Conservation (phyloP, 2,113 vertebrate species). For the Carettochelys insculpta region DNA sequence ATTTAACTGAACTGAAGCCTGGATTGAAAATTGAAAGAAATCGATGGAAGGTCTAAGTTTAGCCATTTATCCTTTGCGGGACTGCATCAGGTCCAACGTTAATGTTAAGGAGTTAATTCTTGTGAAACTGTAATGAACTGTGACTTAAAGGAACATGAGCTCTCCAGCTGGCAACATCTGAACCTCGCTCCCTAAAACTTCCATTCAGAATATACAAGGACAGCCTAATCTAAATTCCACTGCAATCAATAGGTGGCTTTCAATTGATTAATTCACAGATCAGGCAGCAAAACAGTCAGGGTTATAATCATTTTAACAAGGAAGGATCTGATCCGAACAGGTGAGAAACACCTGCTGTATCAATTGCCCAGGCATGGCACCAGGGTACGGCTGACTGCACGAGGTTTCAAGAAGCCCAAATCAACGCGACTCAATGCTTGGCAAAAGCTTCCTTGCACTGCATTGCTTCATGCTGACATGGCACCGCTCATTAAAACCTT, state of each 20-base stretch:
- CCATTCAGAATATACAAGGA: background rate
- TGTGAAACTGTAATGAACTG: background rate
- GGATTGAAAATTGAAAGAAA: background rate
- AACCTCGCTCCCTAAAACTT: background rate
- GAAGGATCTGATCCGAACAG: background rate
- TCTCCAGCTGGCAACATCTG: background rate
- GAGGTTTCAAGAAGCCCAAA: slow-evolving; percentile 7
- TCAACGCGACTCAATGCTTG: background rate
- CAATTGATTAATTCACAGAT: background rate
- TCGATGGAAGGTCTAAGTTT: background rate
- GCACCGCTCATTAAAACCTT: slow-evolving; percentile 60
- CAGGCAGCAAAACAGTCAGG: background rate
- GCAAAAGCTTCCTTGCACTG: slow-evolving; percentile 35
- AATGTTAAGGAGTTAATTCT: background rate
- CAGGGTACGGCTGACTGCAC: background rate
- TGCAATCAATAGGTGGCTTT: background rate
- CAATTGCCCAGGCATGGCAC: background rate
- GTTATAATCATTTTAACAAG: background rate
- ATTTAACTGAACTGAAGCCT: background rate
- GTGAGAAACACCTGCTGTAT: background rate
- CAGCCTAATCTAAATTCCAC: background rate
- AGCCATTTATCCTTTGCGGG: background rate
- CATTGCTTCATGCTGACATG: slow-evolving; percentile 41
- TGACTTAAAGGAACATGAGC: background rate
- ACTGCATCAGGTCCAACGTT: too few species aligned